Evolutionary conservation across 2,113 vertebrate genomes (phyloP), one percentile per base, ranked within the genome.

Genomic region (Suncus etruscus): DNA sequence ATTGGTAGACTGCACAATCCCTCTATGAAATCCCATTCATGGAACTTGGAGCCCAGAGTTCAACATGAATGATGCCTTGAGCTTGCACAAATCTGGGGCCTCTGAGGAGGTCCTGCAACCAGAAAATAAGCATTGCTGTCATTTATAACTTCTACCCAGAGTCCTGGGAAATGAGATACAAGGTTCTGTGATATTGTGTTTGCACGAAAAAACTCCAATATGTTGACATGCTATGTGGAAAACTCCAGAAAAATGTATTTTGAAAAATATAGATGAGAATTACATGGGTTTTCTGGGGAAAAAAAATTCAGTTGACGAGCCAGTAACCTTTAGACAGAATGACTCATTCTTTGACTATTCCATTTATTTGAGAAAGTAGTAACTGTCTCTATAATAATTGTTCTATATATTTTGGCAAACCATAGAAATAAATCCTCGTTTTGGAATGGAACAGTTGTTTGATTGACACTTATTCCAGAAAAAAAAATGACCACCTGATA

Each of bases 401-500:
- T 91, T 90, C 82, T 84, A 54, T 82, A 29, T 92, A 79, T 74
- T 92, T 90, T 93, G 83, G 75, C 91, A 86, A 86, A 74, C 47
- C 1, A 1, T 65, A 22, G 74, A 75, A 90, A 87, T 88, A 92
- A 88, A 83, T 86, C n/a, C 54, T 83, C 47, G 22, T 83, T 87
- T 88, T 90, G 66, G 89, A 93, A 92, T 83, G 70, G 63, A 65
- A 63, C 84, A 78, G 31, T 85, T 91, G 31, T 91, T 88, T 95
- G 94, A 95, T 73, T 94, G 89, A 94, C 87, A 68, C 94, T 93
- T 86, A 24, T 86, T 88, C 65, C 81, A 92, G 81, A 72, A 88
- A 86, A 95, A 39, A 95, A 94, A 95, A 94, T 91, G 90, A 86
- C 83, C 76, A 86, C 76, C 68, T 91, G 93, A 92, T 90, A 83